A percentile compares a stretch with the other conserved stretches of the same genome.
phyloP scores from a whole-genome alignment of 2,113 vertebrate genomes.

The Nothobranchius kuhntae region DNA sequence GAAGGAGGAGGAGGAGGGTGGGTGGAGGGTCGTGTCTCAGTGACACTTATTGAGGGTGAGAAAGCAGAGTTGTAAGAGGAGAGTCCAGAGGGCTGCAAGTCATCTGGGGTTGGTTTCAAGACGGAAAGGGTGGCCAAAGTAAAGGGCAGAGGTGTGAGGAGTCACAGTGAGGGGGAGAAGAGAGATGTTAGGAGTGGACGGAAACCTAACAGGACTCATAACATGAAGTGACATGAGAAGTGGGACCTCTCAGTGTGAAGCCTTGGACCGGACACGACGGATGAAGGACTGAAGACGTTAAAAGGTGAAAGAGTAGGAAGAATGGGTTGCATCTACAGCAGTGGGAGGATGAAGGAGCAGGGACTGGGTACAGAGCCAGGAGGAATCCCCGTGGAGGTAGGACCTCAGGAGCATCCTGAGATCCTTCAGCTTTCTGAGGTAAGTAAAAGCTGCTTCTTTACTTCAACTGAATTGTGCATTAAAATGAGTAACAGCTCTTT shows the following conservation, averaged over 20 bases:
- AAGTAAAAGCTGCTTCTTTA: conserved; percentile 9
- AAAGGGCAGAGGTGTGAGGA: conserved; percentile 49
- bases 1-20: conserved; percentile 27
- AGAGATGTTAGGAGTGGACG: conserved; percentile 35
- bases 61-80: conserved; percentile 51
- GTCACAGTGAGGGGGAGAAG: conserved; percentile 12
- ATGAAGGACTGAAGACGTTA: conserved; percentile 1
- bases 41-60: conserved; percentile 40
- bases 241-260: conserved; percentile 9
- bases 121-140: conserved; percentile 37
- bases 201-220: conserved; percentile 21
- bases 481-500: too few relatives aligned
- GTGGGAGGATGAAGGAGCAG: conserved; percentile 31
- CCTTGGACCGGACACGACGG: not conserved
- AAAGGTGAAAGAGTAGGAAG: conserved; percentile 25
- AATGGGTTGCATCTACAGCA: conserved; percentile 77
- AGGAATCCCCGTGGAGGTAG: conserved; percentile 30
- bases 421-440: conserved; percentile 71
- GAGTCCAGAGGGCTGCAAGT: conserved; percentile 25
- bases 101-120: conserved; percentile 52
- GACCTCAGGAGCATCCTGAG: conserved; percentile 52
- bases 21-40: conserved; percentile 38
- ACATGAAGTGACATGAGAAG: conserved; percentile 37
- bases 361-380: conserved; percentile 23
- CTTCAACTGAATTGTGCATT: not conserved